Base-by-base conservation (phyloP, 2,797 vertebrate species). In the Chaetophractus vellerosus region DNA sequence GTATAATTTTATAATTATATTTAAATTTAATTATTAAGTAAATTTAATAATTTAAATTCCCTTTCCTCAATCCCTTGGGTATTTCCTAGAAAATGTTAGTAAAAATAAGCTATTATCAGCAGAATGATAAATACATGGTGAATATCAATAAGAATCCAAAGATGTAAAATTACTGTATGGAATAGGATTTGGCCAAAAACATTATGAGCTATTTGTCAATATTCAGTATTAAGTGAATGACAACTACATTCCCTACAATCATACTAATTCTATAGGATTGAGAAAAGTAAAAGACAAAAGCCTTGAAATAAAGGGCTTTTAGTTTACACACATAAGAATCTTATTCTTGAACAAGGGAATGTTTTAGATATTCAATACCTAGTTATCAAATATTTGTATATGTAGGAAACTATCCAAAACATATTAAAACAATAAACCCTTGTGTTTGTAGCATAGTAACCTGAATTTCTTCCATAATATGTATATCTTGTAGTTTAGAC, bases 251-350 rank as follows among this genome's bases (percentile, higher is more conserved):
- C 9, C 16, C 69, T 45, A 80, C 4, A 52, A 41, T 14, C 28
- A 7, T 45, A 10, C 9, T 82, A 72, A 78, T 76, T 4, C 45
- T 57, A 48, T 82, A 52, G 72, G 4, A 57, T 11, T 66, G 9
- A 91, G 78, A 95, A 69, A 88, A 85, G 75, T 52, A 76, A 19
- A 86, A 66, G 18, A 31, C 9, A 86, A 91, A 55, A 95, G 24
- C 28, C 36, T 95, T 78, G 59, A 84, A 90, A 52, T 48, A 85
- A 94, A 68, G 21, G n/a, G 21, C 9, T 75, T 81, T 89, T 68
- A 75, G 80, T 89, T 85, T 80, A 66, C 55, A 75, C 8, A 18
- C 0, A 26, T 4, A 80, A 92, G 38, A 38, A 85, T 15, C 55
- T 76, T 85, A 38, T 81, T 76, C 16, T 36, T 85, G 36, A 79